Base-by-base conservation (phyloP, 2,113 vertebrate genomes). In the Scolopax mira region DNA sequence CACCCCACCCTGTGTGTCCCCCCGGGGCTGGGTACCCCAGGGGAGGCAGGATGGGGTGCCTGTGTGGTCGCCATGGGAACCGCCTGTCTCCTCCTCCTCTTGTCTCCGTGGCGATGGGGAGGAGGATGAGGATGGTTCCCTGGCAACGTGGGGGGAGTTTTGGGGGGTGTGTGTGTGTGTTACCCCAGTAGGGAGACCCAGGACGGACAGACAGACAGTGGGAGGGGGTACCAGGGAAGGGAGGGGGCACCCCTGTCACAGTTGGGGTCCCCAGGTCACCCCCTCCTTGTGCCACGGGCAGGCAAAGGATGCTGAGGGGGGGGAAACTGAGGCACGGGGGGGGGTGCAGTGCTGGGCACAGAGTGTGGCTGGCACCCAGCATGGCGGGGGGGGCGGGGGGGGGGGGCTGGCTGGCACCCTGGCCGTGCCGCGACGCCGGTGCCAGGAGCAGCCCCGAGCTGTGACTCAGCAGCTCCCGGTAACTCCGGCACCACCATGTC, bases 391-490 rank as follows among this genome's bases (percentile, higher is more conserved):
- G 49, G 5, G 3, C 13, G 42, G 33, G 11, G 16, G 52, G 6
- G 2, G n/a, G n/a, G 42, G 17, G 25, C 64, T 37, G 79, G 64
- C 79, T 12, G 51, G 6, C 78, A 21, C 49, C 64, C 41, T 9
- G 12, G 33, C 15, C 11, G 4, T 2, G 17, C 49, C 28, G 79
- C 4, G 74, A 21, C 2, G 30, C 62, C 39, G 46, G 82, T 82
- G 92, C 88, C 92, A 67, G 88, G 83, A 60, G 16, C 79, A 4
- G 73, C 73, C 13, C 72, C 13, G 12, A 44, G 73, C 84, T 11
- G 39, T 80, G 93, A 91, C 93, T 88, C 93, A 86, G 92, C 87
- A 85, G 61, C 84, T 71, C 31, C 54, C 54, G 11, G 74, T 24
- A 11, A 21, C 13, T 21, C 42, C 10, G 7, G 27, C 62, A 31